Evolutionary conservation across 92 coral and sea anemone genomes (phyloP).

Genomic region (Phenganax marumi): DNA sequence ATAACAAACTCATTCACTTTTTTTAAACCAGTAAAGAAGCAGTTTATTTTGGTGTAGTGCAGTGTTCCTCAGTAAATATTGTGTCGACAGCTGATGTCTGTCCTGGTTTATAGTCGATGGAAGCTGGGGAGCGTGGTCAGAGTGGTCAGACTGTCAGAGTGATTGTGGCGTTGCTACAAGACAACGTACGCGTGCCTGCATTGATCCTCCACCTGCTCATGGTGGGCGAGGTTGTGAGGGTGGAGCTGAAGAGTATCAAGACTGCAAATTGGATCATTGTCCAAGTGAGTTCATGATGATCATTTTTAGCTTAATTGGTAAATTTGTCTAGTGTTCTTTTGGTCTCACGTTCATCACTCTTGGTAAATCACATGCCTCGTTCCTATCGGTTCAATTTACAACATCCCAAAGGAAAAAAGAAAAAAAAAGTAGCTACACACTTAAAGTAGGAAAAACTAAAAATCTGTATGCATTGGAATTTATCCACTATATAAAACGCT

Average conservation of each 20-base stretch:
- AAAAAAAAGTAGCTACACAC: too few relatives aligned
- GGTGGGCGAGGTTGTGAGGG: constrained; percentile 94
- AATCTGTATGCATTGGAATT: too few relatives aligned
- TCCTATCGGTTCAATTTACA: too few relatives aligned
- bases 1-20: too few relatives aligned
- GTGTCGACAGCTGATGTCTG: background rate
- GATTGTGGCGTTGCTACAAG: constrained; percentile 88
- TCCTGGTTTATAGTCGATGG: constrained; percentile 69
- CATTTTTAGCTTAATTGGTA: too few relatives aligned
- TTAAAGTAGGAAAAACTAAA: too few relatives aligned
- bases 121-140: constrained; percentile 80
- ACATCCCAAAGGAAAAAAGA: too few relatives aligned
- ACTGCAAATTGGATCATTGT: constrained; percentile 79
- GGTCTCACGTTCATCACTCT: background rate
- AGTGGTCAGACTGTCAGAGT: constrained; percentile 88
- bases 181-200: constrained; percentile 80
- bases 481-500: too few relatives aligned
- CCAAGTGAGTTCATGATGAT: constrained; percentile 61
- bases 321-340: background rate
- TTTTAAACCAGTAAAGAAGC: too few relatives aligned
- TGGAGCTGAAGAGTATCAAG: constrained; percentile 72
- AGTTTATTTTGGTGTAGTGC: background rate
- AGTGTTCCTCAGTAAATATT: background rate
- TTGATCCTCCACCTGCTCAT: constrained; percentile 92
- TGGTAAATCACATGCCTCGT: background rate